Conservation (phyloP, 1,140 invertebrate species). For the Drosophila quadrilineata region DNA sequence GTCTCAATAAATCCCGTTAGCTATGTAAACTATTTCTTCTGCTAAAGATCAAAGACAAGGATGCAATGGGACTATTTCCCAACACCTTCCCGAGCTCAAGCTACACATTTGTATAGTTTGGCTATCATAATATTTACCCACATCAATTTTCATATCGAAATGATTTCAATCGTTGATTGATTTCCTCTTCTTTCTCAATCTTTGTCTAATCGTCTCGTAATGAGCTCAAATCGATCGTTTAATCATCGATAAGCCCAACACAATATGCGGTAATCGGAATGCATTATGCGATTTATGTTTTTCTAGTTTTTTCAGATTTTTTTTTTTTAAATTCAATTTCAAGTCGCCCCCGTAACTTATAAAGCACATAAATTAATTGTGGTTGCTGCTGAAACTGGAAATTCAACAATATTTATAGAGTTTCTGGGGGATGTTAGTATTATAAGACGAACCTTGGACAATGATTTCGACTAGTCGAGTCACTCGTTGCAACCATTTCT, state of each 20-base stretch:
- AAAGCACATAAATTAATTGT: constrained; percentile 5
- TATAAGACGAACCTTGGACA: constrained; percentile 32
- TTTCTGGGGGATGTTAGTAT: too few species aligned
- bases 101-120: too few species aligned
- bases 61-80: too few species aligned
- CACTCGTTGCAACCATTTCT: constrained; percentile 12
- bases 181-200: constrained; percentile 21
- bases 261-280: constrained; percentile 4
- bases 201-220: constrained; percentile 5
- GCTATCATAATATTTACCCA: too few species aligned
- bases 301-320: too few species aligned
- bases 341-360: constrained; percentile 10
- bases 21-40: too few species aligned
- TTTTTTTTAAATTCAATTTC: too few species aligned
- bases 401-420: constrained; percentile 20
- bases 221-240: constrained; percentile 7
- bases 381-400: constrained; percentile 1
- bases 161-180: constrained; percentile 1
- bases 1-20: too few species aligned
- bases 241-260: constrained; percentile 5
- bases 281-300: constrained; percentile 2
- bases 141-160: too few species aligned
- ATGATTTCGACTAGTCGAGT: constrained; percentile 26
- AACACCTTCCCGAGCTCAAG: too few species aligned
- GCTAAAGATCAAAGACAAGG: too few species aligned